A percentile compares a stretch with the other conserved stretches of the same genome.
phyloP scores from a whole-genome alignment of 2,797 vertebrate species.

The Prionace glauca region DNA sequence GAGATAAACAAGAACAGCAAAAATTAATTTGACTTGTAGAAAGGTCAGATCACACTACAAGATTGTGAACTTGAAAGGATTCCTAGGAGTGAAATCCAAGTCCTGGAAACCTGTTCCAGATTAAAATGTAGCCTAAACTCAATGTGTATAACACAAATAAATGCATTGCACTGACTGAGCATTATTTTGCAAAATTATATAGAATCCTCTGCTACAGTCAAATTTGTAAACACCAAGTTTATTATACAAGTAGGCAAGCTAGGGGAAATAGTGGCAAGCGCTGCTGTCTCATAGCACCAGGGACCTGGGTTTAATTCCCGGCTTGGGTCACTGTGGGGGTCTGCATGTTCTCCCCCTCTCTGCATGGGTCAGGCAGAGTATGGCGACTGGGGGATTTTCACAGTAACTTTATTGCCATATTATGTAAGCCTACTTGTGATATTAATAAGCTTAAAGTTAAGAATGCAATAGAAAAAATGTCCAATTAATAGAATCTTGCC shows the following conservation, averaged over 20 bases:
- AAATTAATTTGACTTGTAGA: background rate
- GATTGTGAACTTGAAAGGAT: background rate
- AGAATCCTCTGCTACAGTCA: background rate
- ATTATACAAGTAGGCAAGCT: background rate
- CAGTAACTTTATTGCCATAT: too few species aligned
- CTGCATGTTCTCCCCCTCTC: too few species aligned
- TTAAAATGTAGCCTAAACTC: background rate
- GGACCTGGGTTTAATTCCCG: too few species aligned
- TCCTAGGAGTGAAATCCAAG: background rate
- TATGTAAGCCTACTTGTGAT: too few species aligned
- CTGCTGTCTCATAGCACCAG: too few species aligned
- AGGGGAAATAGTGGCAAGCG: too few species aligned
- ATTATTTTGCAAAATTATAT: background rate
- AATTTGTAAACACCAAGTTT: background rate
- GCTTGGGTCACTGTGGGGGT: too few species aligned
- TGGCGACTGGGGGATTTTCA: too few species aligned
- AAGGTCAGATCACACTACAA: background rate
- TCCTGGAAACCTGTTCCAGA: background rate
- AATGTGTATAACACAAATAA: background rate
- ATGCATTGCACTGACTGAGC: too few species aligned
- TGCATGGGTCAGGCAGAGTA: too few species aligned
- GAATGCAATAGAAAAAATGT: background rate
- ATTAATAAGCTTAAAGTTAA: too few species aligned
- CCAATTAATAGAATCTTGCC: background rate
- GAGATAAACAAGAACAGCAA: constrained; percentile 40